Evolutionary conservation across 2,888 invertebrate genomes (phyloP), one percentile per base, ranked within the genome.

Genomic region (Aphidius colemani): DNA sequence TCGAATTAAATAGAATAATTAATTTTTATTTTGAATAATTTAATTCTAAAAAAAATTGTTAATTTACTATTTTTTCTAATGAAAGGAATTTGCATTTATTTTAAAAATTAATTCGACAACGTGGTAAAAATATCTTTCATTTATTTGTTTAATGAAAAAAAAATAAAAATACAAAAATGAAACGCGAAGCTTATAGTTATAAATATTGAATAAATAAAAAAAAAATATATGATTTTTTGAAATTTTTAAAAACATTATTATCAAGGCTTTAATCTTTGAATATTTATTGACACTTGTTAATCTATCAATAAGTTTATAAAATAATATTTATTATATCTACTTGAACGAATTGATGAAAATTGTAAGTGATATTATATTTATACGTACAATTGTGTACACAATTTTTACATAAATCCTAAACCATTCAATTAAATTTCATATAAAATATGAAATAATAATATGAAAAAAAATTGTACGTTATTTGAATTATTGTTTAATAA

Each of bases 291-390:
- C 73, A 78, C 75, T 79, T 79, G 79, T 80, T 79, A 78, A 74
- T 77, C 79, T 80, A 77, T 80, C 79, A 65, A 77, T 79, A 80
- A 78, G 78, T 80, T 79, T 78, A 58, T 48, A 53, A 78, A 77
- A 77, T 77, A 30, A 30, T 18, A 18, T 18, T 18, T 71, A 72
- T 74, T 43, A 76, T 72, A 72, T 75, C 75, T 76, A 74, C 72
- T 71, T 74, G 72, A 75, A 77, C 73, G 74, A 75, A 68, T 67
- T 51, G 45, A 61, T 65, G 63, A 65, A 66, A 70, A 75, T 75
- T 75, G 70, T 75, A 76, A 73, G 74, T 74, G 74, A 76, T 76
- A 72, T 74, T 75, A 76, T 73, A 78, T 77, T 78, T 78, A 77
- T 79, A 78, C 74, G 13, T 18, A 74, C 30, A 30, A 30, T 30